A percentile compares a stretch with the other conserved stretches of the same genome.
Conservation (phyloP, 2,888 invertebrate species). For the Tetranychus piercei region DNA sequence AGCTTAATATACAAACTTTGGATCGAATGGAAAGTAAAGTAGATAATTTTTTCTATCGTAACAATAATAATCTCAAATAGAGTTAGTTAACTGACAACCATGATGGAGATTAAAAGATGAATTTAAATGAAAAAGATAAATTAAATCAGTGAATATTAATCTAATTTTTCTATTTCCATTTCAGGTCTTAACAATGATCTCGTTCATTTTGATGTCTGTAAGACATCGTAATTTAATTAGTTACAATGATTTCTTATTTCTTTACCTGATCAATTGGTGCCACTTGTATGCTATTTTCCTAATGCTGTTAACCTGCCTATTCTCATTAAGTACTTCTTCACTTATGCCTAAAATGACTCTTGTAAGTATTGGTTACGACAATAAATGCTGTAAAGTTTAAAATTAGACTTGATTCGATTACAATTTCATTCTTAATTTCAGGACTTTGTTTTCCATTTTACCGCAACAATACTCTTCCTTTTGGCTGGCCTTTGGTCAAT, state of each 20-base stretch:
- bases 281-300: constrained; percentile 61
- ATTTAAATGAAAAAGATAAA: background rate
- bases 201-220: constrained; percentile 44
- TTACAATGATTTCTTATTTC: background rate
- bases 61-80: no score
- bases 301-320: constrained; percentile 50
- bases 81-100: no score
- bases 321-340: constrained; percentile 59
- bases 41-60: no score
- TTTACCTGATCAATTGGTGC: constrained; percentile 46
- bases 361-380: constrained; percentile 40
- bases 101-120: background rate
- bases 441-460: constrained; percentile 20
- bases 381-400: background rate
- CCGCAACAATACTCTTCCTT: constrained; percentile 14
- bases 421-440: background rate
- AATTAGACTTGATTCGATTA: background rate
- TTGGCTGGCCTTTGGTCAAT: constrained; percentile 13
- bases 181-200: constrained; percentile 16
- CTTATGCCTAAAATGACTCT: constrained; percentile 61
- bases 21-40: no score
- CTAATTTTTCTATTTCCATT: background rate
- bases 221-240: background rate
- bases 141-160: background rate
- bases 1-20: no score